These are phyloP conservation scores for Myotis vivesi DNA, from an alignment of 2,797 vertebrate species.

Conservation along the genomic window DNA sequence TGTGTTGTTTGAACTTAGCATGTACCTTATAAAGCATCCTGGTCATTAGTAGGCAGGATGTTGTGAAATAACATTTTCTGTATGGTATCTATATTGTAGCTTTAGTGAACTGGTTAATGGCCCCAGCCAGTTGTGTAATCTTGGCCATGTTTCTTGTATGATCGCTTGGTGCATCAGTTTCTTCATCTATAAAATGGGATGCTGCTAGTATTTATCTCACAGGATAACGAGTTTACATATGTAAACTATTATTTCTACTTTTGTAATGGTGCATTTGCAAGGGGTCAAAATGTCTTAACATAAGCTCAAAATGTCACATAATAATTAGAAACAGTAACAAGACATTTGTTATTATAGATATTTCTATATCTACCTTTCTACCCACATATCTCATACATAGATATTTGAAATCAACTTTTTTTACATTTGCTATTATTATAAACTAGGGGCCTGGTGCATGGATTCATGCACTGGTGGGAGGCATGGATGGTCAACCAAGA, in stretches of 20 bases:
- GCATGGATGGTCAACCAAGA: too few relatives aligned
- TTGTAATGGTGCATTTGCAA: background rate
- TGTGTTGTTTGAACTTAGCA: background rate
- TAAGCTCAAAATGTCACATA: background rate
- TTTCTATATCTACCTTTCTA: background rate
- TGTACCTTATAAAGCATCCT: background rate
- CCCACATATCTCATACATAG: background rate
- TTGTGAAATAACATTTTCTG: background rate
- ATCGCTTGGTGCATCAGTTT: background rate
- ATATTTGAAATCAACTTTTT: slow-evolving; percentile 2
- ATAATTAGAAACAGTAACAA: background rate
- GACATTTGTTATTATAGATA: background rate
- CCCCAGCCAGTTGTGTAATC: background rate
- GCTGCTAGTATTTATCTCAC: background rate
- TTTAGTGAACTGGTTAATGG: background rate
- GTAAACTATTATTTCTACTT: slow-evolving; percentile 37
- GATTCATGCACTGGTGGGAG: too few relatives aligned
- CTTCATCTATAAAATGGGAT: slow-evolving; percentile 12
- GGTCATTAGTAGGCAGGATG: background rate
- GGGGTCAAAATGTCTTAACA: background rate
- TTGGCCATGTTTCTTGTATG: background rate
- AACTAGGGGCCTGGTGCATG: background rate
- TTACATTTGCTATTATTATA: background rate
- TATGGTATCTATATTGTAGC: background rate
- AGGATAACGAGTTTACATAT: background rate